Evolutionary conservation across 1,140 invertebrate genomes (phyloP).

Genomic region (Oppia nitens): DNA sequence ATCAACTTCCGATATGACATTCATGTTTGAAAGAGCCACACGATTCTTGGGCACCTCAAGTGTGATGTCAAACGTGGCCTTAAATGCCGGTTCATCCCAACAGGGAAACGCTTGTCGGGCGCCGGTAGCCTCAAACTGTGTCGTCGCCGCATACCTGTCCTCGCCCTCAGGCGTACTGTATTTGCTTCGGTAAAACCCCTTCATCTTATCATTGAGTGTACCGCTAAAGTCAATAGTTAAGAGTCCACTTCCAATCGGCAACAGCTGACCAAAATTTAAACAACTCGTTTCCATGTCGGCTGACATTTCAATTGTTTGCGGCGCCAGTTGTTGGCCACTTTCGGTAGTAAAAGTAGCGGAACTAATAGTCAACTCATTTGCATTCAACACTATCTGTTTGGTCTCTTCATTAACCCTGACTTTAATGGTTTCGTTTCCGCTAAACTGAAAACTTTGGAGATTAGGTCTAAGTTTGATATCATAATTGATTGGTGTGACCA

Average conservation of each 20-base stretch:
- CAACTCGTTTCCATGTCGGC: constrained; percentile 44
- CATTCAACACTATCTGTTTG: constrained; percentile 48
- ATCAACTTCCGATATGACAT: constrained; percentile 23
- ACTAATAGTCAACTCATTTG: constrained; percentile 19
- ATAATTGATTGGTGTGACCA: constrained; percentile 51
- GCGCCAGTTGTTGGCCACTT: constrained; percentile 50
- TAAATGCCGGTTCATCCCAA: constrained; percentile 91
- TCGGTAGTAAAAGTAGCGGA: constrained; percentile 11
- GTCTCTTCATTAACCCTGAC: constrained; percentile 39
- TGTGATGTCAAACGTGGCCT: constrained; percentile 82
- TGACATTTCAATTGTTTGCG: constrained; percentile 34
- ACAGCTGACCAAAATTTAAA: constrained; percentile 42
- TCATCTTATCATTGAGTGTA: constrained; percentile 81
- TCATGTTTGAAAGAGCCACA: constrained; percentile 85
- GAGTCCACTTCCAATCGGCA: constrained; percentile 44
- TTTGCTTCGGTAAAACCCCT: constrained; percentile 81
- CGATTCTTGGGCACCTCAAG: constrained; percentile 48
- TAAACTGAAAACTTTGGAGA: constrained; percentile 44
- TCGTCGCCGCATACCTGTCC: constrained; percentile 66
- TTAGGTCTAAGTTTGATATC: constrained; percentile 53
- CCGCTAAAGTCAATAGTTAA: constrained; percentile 58
- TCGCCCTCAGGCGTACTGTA: constrained; percentile 49
- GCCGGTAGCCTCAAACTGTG: constrained; percentile 78
- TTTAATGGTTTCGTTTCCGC: constrained; percentile 50
- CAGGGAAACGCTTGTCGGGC: constrained; percentile 85